Evolutionary conservation across 53 echinoderm and acorn worm species (phyloP).

Genomic region (Arbacia lixula): DNA sequence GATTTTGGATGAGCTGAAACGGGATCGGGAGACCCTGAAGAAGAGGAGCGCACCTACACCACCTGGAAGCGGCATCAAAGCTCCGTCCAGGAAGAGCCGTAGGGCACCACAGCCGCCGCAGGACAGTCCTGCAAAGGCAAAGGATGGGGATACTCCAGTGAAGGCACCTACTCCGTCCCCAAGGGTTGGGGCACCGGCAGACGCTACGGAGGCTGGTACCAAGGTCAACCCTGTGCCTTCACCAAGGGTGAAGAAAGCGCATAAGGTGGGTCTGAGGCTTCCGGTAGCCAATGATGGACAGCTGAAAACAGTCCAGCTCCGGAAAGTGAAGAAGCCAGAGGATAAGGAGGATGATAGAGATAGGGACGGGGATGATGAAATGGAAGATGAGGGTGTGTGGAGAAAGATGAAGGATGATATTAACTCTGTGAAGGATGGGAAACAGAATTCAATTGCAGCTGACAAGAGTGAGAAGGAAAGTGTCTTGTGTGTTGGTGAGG

Average conservation of each 20-base stretch:
- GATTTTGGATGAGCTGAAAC: constrained; percentile 90
- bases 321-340: constrained; percentile 1
- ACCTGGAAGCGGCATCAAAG: constrained; percentile 9
- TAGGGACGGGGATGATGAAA: constrained; percentile 52
- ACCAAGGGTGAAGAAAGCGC: constrained; percentile 64
- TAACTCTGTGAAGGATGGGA: constrained; percentile 3
- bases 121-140: constrained; percentile 5
- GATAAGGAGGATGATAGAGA: constrained; percentile 22
- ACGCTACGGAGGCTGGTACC: constrained; percentile 5
- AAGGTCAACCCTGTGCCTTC: constrained; percentile 66
- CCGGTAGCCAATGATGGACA: neutral
- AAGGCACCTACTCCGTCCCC: constrained; percentile 39
- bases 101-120: constrained; percentile 78
- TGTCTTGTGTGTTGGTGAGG: neutral
- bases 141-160: constrained; percentile 6
- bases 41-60: constrained; percentile 60
- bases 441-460: neutral
- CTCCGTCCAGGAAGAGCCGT: constrained; percentile 70
- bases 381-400: constrained; percentile 32
- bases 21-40: constrained; percentile 85
- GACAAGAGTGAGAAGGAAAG: neutral
- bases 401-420: constrained; percentile 31
- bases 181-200: constrained; percentile 26
- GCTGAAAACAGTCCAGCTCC: constrained; percentile 1
- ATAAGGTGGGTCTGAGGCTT: constrained; percentile 56